Conservation (phyloP, 2,113 vertebrate genomes). For the Nansenia antarctica region DNA sequence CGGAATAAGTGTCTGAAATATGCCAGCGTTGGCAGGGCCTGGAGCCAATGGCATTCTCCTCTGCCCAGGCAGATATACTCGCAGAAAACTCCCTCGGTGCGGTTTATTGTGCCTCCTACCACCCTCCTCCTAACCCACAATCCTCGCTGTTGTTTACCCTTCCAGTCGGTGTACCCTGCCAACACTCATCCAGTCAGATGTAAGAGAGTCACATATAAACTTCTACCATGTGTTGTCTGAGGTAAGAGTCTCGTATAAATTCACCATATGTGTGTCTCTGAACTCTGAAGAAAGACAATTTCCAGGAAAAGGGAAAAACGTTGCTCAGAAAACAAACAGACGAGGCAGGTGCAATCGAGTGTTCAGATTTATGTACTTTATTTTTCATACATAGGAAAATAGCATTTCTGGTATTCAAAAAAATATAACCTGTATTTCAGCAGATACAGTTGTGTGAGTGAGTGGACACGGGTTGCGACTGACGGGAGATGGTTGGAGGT, state of each 20-base stretch:
- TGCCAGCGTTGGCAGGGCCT: constrained; percentile 1
- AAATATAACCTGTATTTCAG: constrained; percentile 48
- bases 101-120: too few species aligned
- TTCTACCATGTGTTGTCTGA: too few species aligned
- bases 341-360: background rate
- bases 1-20: constrained; percentile 14
- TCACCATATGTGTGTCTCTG: too few species aligned
- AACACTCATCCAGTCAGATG: too few species aligned
- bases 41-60: constrained; percentile 24
- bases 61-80: constrained; percentile 5
- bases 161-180: too few species aligned
- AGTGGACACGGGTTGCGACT: background rate
- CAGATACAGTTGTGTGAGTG: constrained; percentile 33
- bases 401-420: constrained; percentile 74
- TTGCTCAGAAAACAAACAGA: too few species aligned
- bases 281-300: too few species aligned
- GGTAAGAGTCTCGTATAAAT: too few species aligned
- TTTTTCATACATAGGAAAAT: constrained; percentile 80
- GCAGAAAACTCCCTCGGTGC: too few species aligned
- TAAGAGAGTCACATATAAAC: too few species aligned
- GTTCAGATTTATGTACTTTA: constrained; percentile 55
- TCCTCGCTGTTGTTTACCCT: background rate
- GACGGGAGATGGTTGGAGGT: background rate
- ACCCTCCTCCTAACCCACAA: background rate
- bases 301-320: too few species aligned